These are phyloP conservation scores for Alosa alosa DNA, from an alignment of 2,113 vertebrate species.

Conservation along the genomic window DNA sequence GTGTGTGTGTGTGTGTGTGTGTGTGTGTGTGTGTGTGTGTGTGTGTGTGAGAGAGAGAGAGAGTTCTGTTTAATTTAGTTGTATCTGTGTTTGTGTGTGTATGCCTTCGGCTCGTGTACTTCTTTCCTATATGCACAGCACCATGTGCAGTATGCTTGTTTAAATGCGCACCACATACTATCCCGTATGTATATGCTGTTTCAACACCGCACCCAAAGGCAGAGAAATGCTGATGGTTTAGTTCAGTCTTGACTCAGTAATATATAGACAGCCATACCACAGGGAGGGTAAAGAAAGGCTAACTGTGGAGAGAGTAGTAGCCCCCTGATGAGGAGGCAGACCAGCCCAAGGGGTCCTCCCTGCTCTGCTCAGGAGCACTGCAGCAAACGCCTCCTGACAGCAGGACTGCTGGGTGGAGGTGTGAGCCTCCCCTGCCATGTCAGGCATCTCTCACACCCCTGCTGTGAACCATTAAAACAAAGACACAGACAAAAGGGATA, in stretches of 20 bases:
- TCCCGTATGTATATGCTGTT: not conserved
- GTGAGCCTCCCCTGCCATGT: not conserved
- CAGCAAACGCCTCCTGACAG: not conserved
- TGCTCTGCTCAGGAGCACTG: not conserved
- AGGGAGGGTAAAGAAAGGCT: not conserved
- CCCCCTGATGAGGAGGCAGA: not conserved
- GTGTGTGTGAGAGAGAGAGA: not conserved
- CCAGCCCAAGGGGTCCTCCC: not conserved
- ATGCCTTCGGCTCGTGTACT: not conserved
- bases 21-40: not conserved
- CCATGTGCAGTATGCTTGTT: too few species aligned
- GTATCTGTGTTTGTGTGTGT: not conserved
- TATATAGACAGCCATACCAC: not conserved
- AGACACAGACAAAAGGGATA: conserved; percentile 9
- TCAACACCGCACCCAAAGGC: not conserved
- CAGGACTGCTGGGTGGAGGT: not conserved
- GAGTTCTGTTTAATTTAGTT: too few species aligned
- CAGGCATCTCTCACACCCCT: not conserved
- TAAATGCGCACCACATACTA: not conserved
- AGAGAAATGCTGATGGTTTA: not conserved
- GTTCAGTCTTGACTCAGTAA: not conserved
- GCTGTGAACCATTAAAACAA: not conserved
- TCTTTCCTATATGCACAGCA: too few species aligned
- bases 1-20: not conserved
- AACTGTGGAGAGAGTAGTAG: not conserved